Conservation (phyloP, 2,888 invertebrate genomes). For the Drosophila suboccidentalis region DNA sequence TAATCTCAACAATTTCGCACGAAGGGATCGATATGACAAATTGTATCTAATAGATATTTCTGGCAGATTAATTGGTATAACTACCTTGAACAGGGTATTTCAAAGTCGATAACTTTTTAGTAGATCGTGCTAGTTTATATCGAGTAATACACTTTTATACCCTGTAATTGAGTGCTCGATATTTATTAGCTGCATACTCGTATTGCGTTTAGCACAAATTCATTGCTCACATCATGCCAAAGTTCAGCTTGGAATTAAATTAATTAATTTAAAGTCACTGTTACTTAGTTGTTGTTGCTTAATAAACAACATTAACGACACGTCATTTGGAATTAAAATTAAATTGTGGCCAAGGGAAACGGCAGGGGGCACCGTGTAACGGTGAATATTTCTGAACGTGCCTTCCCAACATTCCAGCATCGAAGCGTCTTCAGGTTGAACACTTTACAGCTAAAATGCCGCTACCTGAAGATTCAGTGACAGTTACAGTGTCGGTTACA, state of each 20-base stretch:
- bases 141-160: neutral
- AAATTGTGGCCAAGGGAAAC: slow-evolving; percentile 31
- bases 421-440: neutral
- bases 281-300: slow-evolving; percentile 7
- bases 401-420: slow-evolving; percentile 30
- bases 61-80: neutral
- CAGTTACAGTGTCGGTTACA: slow-evolving; percentile 22
- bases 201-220: slow-evolving; percentile 8
- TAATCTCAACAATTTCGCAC: too few species aligned
- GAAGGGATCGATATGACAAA: neutral
- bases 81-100: neutral
- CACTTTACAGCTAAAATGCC: slow-evolving; percentile 7
- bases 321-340: slow-evolving; percentile 30
- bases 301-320: slow-evolving; percentile 30
- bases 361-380: neutral
- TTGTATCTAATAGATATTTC: neutral
- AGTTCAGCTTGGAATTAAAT: slow-evolving; percentile 64
- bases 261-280: slow-evolving; percentile 57
- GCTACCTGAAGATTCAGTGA: slow-evolving; percentile 19
- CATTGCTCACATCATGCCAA: slow-evolving; percentile 26
- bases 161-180: neutral
- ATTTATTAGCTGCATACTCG: slow-evolving; percentile 1
- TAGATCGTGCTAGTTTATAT: neutral
- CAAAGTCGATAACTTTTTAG: neutral
- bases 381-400: slow-evolving; percentile 44